Evolutionary conservation across 2,113 vertebrate genomes (phyloP), one percentile per base, ranked within the genome.

Genomic region (Colinus virginianus): DNA sequence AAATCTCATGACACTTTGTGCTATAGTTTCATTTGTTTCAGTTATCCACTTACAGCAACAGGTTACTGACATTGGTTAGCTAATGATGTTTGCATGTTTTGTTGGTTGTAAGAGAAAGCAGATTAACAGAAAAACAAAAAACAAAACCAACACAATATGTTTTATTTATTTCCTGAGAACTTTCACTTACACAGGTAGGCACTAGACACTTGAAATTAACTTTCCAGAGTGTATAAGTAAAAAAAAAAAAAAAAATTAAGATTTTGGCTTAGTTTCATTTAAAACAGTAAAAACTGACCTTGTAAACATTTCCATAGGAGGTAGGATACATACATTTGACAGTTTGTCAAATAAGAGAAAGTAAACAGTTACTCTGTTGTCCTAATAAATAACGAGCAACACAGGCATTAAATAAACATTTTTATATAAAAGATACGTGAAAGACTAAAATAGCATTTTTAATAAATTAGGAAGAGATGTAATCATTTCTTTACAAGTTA

Each of bases 281-380:
- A 92, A 96, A 96, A 91, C 49, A 83, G 88, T 96, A 95, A 95
- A 96, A 97, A 91, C 30, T 96, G 90, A 97, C 93, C 88, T 96
- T 98, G 98, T 98, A 98, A 98, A 98, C 98, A 98, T 97, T 98
- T 98, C 96, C 96, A 97, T 92, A 97, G 96, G 98, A 98, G 98
- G 98, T 98, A 98, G 98, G 96, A 97, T 90, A 95, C 82, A 96
- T 75, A 95, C 59, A 97, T 97, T 97, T 97, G 97, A 98, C 97
- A 90, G 76, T 91, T 45, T 95, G 97, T 93, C 97, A 98, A 98
- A 97, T 92, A 96, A 67, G 66, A 91, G 83, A 94, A 94, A 97
- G 97, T 97, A 98, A 98, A 98, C 96, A 96, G 88, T 92, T 95
- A 97, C 96, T 97, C 92, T 97, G 78, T 72, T 51, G 68, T 84